phyloP scores from a whole-genome alignment of 2,797 vertebrate genomes.

The Prionace glauca region DNA sequence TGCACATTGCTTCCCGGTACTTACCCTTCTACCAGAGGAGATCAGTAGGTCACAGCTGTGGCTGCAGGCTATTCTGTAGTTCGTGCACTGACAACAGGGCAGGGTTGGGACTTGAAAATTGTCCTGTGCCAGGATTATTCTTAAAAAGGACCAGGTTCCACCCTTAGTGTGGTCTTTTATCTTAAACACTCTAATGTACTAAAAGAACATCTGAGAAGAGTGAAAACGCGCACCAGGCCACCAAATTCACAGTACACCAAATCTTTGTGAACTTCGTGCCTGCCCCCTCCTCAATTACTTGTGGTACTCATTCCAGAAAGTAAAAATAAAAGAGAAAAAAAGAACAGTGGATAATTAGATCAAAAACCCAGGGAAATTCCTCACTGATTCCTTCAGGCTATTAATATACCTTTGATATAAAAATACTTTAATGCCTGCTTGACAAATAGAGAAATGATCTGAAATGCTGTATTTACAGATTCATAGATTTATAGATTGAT shows the following conservation, averaged over 20 bases:
- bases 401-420: conserved; percentile 1
- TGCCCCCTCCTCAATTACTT: not conserved
- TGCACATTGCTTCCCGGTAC: too few species aligned
- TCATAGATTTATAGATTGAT: not conserved
- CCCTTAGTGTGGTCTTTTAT: not conserved
- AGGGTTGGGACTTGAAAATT: not conserved
- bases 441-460: not conserved
- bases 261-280: not conserved
- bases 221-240: too few species aligned
- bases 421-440: not conserved
- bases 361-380: not conserved
- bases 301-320: not conserved
- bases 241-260: not conserved
- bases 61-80: not conserved
- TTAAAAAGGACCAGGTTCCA: not conserved
- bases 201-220: not conserved
- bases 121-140: not conserved
- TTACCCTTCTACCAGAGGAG: not conserved
- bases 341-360: not conserved
- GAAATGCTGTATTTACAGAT: not conserved
- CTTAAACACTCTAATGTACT: not conserved
- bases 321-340: not conserved
- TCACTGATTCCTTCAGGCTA: not conserved
- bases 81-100: not conserved
- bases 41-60: not conserved